Evolutionary conservation across 53 echinoderm and acorn worm species (phyloP), one percentile per base, ranked within the genome.

Genomic region (Henricia sp.): DNA sequence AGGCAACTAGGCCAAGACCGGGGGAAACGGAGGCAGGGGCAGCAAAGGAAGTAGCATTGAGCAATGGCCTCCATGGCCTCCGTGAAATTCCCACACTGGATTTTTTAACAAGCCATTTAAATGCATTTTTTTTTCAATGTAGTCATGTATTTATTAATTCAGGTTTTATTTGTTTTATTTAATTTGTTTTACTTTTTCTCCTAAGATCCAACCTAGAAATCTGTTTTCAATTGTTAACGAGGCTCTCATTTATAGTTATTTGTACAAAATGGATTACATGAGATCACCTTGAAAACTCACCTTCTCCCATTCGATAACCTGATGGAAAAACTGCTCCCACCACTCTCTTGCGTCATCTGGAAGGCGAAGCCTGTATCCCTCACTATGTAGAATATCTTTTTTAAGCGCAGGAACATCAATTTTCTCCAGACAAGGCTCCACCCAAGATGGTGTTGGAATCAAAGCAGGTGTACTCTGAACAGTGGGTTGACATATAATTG

Each of bases 341-440:
- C 78, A 77, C 32, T 1, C 3, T 16, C 27, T 4, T 48, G 23
- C 46, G 48, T 46, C 52, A 4, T 8, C 48, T 6, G 73, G 20
- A 35, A 72, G 43, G 20, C 43, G 5, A 54, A 65, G 11, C 5
- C 6, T 23, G 43, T 66, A 64, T 9, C 23, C 59, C 24, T 23
- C 20, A 27, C 12, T 60, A 26, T 28, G 24, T 77, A 23, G 32
- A 16, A 46, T 20, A 2, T 48, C 50, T 8, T 26, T 42, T 36
- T 48, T 20, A 13, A 72, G 27, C 24, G 12, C 72, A 25, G 43
- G 2, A 20, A 26, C 72, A 4, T 72, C 72, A n/a, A 72, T 28
- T 24, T 72, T 72, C 21, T 72, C 72, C 50, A 72, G 35, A 48
- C 72, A 44, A 10, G 72, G 46, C 19, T 44, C 30, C 19, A 72